Conservation (phyloP, 2,113 vertebrate species). For the Blennius ocellaris region DNA sequence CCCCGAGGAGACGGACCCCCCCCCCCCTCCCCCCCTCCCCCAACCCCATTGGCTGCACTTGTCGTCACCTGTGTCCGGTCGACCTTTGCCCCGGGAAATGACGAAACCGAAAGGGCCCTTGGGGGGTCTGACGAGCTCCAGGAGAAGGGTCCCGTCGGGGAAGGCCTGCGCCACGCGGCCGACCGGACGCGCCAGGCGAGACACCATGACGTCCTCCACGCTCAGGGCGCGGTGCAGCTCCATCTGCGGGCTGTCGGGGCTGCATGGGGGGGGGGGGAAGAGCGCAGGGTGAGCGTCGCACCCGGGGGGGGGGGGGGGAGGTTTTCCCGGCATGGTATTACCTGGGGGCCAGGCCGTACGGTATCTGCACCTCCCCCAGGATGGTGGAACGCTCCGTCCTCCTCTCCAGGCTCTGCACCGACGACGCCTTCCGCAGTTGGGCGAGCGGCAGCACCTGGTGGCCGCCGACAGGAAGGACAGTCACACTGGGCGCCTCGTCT, state of each 20-base stretch:
- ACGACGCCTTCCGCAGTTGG: conserved; percentile 88
- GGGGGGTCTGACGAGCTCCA: conserved; percentile 88
- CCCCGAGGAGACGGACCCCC: too few species aligned
- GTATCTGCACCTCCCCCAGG: conserved; percentile 78
- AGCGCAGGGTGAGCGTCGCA: not conserved
- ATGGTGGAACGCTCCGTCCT: conserved; percentile 86
- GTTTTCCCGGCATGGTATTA: conserved; percentile 52
- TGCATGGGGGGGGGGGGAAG: conserved; percentile 32
- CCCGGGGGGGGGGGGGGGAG: too few species aligned
- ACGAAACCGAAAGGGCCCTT: conserved; percentile 89
- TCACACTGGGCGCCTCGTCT: too few species aligned
- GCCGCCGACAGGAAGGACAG: conserved; percentile 33
- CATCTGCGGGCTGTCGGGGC: conserved; percentile 70
- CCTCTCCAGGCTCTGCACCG: conserved; percentile 90
- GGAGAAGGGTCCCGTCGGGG: conserved; percentile 89
- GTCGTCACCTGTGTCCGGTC: conserved; percentile 88
- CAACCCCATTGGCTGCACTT: too few species aligned
- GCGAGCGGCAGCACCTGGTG: conserved; percentile 90
- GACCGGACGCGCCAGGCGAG: conserved; percentile 80
- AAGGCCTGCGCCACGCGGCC: conserved; percentile 89
- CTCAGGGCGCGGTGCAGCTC: conserved; percentile 82
- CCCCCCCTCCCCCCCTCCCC: too few species aligned
- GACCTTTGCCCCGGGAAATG: conserved; percentile 90
- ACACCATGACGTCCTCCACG: conserved; percentile 85
- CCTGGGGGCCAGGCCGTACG: conserved; percentile 81